Percentiles rank a stretch among this genome's conserved stretches.
phyloP scores from a whole-genome alignment of 2,888 invertebrate species.

The Stictocephala bisonia region DNA sequence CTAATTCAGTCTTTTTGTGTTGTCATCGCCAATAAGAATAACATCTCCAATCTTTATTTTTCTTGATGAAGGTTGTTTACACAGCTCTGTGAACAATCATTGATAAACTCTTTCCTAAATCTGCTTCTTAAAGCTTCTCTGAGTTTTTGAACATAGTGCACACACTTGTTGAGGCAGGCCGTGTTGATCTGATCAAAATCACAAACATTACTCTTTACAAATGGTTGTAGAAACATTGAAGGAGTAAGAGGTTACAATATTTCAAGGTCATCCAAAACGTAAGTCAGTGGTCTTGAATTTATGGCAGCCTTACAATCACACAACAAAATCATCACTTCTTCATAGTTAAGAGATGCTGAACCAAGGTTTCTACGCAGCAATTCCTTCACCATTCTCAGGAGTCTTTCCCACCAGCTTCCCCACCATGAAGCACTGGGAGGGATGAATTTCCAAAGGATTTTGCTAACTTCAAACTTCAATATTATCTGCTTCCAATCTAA shows the following conservation, averaged over 20 bases:
- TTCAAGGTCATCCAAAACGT: conserved; percentile 28
- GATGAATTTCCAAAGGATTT: too few relatives aligned
- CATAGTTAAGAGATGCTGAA: conserved; percentile 27
- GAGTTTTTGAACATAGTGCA: too few relatives aligned
- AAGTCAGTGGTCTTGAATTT: conserved; percentile 47
- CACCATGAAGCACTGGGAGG: conserved; percentile 38
- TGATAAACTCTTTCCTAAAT: conserved; percentile 5
- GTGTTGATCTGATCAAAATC: conserved; percentile 37
- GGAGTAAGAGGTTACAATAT: conserved; percentile 45
- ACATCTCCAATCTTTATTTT: not conserved
- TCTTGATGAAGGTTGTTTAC: too few relatives aligned
- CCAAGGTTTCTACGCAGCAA: conserved; percentile 44
- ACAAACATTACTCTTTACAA: not conserved
- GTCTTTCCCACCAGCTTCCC: conserved; percentile 64
- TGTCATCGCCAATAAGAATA: not conserved
- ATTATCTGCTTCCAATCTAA: conserved; percentile 62
- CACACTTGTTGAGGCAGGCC: not conserved
- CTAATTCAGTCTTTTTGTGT: not conserved
- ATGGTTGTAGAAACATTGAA: conserved; percentile 31
- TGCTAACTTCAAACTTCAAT: too few relatives aligned
- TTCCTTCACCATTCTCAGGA: conserved; percentile 45
- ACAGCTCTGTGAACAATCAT: not conserved
- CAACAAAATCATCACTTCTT: conserved; percentile 45
- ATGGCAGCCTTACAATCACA: conserved; percentile 43
- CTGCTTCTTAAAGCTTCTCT: conserved; percentile 8